Evolutionary conservation across 2,797 vertebrate genomes (phyloP).

Genomic region (Merluccius polli): DNA sequence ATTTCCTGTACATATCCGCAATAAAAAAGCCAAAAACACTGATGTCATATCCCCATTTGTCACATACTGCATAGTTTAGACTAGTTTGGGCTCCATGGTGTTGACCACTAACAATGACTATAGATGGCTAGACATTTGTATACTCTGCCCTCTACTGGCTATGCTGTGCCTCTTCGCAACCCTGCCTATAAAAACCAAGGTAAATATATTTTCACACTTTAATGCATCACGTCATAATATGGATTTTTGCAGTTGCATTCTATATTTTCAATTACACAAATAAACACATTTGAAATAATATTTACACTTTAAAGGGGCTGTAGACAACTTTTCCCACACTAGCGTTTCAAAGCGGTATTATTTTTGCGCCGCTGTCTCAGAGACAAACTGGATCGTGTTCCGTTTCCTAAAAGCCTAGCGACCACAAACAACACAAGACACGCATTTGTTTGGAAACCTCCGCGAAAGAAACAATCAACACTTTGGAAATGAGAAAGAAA

Average conservation of each 20-base stretch:
- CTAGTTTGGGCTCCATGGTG: not conserved
- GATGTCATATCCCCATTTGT: not conserved
- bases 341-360: no score
- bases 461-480: no score
- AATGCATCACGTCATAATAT: not conserved
- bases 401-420: no score
- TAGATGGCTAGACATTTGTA: not conserved
- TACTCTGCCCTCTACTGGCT: not conserved
- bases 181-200: not conserved
- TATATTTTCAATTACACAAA: not conserved
- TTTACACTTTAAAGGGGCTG: no score
- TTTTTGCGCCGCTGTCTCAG: no score
- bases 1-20: not conserved
- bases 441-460: no score
- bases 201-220: not conserved
- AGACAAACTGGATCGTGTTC: no score
- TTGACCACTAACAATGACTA: not conserved
- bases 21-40: no score
- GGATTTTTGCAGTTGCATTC: not conserved
- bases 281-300: no score
- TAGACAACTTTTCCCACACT: no score
- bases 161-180: not conserved
- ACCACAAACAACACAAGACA: no score
- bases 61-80: not conserved
- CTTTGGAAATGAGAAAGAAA: no score